Percentiles rank a stretch among this genome's conserved stretches.
phyloP scores from a whole-genome alignment of 37 sponge, comb jelly and placozoan genomes.

The Cliona cf. orientalis region DNA sequence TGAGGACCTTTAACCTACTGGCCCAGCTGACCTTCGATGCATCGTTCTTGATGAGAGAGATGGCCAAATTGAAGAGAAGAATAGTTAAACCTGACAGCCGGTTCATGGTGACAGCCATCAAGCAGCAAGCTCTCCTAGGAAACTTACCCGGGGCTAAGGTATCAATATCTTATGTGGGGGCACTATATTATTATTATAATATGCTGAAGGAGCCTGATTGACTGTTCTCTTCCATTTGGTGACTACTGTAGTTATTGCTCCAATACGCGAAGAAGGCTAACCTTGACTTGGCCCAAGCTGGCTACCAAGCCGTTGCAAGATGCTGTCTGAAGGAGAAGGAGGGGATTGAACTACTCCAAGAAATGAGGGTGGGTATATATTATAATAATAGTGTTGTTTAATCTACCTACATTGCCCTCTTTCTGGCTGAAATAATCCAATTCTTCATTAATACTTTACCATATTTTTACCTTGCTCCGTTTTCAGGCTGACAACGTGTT shows the following conservation, averaged over 20 bases:
- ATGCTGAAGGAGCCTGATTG: too few species aligned
- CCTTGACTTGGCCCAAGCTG: constrained; percentile 12
- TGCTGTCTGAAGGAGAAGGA: constrained; percentile 29
- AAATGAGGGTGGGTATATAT: constrained; percentile 37
- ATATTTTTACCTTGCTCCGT: neutral
- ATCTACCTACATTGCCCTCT: constrained; percentile 7
- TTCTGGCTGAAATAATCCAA: neutral
- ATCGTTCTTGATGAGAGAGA: constrained; percentile 12
- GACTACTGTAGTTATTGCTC: constrained; percentile 19
- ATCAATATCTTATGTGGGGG: neutral
- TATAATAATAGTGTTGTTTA: neutral
- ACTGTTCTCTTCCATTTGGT: too few species aligned
- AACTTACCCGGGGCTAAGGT: constrained; percentile 48
- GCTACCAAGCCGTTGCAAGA: constrained; percentile 43
- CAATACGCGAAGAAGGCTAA: neutral
- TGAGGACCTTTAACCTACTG: constrained; percentile 51
- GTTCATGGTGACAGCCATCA: constrained; percentile 19
- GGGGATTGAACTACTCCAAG: constrained; percentile 24
- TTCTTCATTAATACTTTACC: neutral
- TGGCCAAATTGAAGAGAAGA: constrained; percentile 18
- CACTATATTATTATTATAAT: too few species aligned
- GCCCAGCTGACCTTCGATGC: constrained; percentile 9
- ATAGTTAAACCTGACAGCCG: constrained; percentile 22
- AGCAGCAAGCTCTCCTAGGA: constrained; percentile 2
- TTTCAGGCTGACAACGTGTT: constrained; percentile 6